Percentiles rank a stretch among this genome's conserved stretches.
These are phyloP conservation scores for Chrysina gloriosa DNA, from an alignment of 2,888 invertebrate genomes.

Conservation along the genomic window DNA sequence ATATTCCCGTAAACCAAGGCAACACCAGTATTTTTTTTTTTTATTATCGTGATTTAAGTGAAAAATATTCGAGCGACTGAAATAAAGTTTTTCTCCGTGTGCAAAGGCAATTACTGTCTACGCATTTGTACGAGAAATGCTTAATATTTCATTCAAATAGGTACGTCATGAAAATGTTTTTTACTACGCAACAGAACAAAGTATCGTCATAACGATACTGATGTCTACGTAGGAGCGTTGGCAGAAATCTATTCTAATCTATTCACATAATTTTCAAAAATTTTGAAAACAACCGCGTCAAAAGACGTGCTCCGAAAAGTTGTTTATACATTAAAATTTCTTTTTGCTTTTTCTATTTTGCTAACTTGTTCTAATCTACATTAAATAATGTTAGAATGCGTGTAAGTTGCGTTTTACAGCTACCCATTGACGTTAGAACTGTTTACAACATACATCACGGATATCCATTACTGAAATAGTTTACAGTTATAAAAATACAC, in stretches of 20 bases:
- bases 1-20: neutral
- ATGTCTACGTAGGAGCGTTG: constrained; percentile 13
- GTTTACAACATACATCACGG: too few relatives aligned
- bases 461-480: too few relatives aligned
- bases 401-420: neutral
- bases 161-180: constrained; percentile 31
- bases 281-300: constrained; percentile 10
- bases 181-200: constrained; percentile 28
- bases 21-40: constrained; percentile 25
- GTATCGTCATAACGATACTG: constrained; percentile 30
- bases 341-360: constrained; percentile 23
- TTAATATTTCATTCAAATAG: constrained; percentile 25
- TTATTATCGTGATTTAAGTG: constrained; percentile 10
- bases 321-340: constrained; percentile 1
- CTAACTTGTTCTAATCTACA: neutral
- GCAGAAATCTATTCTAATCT: constrained; percentile 11
- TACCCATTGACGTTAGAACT: neutral
- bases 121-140: constrained; percentile 4
- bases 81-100: constrained; percentile 33
- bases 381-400: neutral
- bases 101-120: constrained; percentile 35
- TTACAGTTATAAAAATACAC: too few relatives aligned
- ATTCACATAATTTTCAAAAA: constrained; percentile 19
- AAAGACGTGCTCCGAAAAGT: constrained; percentile 6
- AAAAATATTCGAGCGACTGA: constrained; percentile 16